Conservation (phyloP, 2,888 invertebrate species). For the Bellardia pandia region DNA sequence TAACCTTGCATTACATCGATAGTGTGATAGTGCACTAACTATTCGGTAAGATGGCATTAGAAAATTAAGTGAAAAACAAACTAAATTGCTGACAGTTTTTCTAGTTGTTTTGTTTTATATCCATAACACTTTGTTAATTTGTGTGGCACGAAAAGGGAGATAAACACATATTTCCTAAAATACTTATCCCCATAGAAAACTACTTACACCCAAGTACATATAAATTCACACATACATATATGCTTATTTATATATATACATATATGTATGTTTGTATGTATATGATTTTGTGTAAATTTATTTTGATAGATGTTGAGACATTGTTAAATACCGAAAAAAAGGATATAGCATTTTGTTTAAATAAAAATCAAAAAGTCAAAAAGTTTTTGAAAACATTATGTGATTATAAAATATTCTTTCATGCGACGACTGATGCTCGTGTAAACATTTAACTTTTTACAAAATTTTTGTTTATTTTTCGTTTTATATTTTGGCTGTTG, state of each 20-base stretch:
- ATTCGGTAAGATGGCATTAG: background rate
- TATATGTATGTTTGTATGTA: background rate
- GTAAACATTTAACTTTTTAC: constrained; percentile 6
- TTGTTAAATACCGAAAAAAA: background rate
- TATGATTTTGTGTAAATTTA: constrained; percentile 1
- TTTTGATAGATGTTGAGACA: constrained; percentile 4
- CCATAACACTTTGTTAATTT: constrained; percentile 16
- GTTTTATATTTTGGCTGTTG: background rate
- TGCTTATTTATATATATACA: background rate
- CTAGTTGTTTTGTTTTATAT: background rate
- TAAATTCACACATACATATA: background rate
- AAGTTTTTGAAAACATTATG: constrained; percentile 3
- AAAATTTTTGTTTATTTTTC: constrained; percentile 11
- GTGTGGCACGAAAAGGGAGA: constrained; percentile 1
- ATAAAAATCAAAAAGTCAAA: constrained; percentile 3
- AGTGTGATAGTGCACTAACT: background rate
- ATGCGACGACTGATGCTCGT: background rate
- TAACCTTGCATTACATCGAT: background rate
- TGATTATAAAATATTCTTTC: background rate
- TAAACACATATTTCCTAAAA: background rate
- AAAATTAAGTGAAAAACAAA: constrained; percentile 20
- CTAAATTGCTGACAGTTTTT: background rate
- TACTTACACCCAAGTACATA: background rate
- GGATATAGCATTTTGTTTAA: constrained; percentile 2
- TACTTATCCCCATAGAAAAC: background rate